Evolutionary conservation across 2,797 vertebrate species (phyloP), one percentile per base, ranked within the genome.

Genomic region (Furcifer pardalis): DNA sequence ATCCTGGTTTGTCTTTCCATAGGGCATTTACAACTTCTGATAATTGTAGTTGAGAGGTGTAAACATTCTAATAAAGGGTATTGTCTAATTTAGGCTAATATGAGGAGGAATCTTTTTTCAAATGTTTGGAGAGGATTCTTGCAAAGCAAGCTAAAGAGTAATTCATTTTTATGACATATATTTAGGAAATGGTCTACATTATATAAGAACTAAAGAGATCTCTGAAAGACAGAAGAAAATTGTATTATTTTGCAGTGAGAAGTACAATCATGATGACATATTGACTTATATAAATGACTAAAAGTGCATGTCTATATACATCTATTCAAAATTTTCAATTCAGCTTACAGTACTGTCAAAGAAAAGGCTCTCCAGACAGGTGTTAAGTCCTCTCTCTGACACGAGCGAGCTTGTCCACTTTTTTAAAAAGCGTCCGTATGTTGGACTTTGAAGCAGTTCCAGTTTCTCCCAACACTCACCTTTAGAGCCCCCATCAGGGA

Each of bases 151-250:
- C 44, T 73, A 40, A 49, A 46, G 9, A 79, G 65, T 30, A 59
- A 73, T 49, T 73, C 59, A 40, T 66, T 40, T 68, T 76, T 77
- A 77, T 80, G 32, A 40, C 37, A 60, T 60, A 40, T 72, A 44
- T 42, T 60, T 25, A 77, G 60, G 85, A 80, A 62, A 86, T 77
- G 44, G 69, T 68, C 66, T 75, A 40, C n/a, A 40, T 62, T 49
- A 2, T n/a, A 66, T 81, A 82, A 5, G 10, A 86, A 65, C 27
- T 85, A 21, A 2, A 90, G 40, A 79, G 59, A 32, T 59, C 25
- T 75, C 75, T 87, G 37, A 86, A 88, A 79, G 65, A 77, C 37
- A 80, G 37, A 89, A 85, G 23, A 89, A 79, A 72, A 75, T 69
- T 74, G 27, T 19, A 44, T 46, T 66, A 74, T 52, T 68, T 66